Evolutionary conservation across 1,140 invertebrate species (phyloP), one percentile per base, ranked within the genome.

Genomic region (Zaprionus camerounensis): DNA sequence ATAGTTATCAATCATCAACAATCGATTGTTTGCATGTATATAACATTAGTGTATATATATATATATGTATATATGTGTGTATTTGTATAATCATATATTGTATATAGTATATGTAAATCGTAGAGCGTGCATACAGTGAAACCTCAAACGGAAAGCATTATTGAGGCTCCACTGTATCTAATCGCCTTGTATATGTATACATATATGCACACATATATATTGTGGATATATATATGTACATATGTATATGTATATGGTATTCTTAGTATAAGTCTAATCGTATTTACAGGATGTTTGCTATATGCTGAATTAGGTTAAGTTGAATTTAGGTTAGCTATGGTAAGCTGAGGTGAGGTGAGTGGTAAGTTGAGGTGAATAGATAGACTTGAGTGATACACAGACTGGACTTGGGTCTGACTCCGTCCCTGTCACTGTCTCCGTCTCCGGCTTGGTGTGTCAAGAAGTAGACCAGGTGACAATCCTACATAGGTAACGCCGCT

Each of bases 261-360:
- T 22, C 46, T 51, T 24, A 20, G 1, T 24, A 81, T 80, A 82
- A 71, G 41, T 73, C 83, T 87, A 86, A 77, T 85, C 61, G 63
- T 86, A 86, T 86, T 82, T 86, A 86, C 83, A 86, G 79, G 80
- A 66, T 46, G 41, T 61, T 63, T 72, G 38, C 46, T 65, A 65
- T 53, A 55, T n/a, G 51, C 22, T 20, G 17, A 55, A 15, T 65
- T 38, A 24, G 34, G 28, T 55, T 26, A 9, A 38, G 13, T 65
- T 65, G 49, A 53, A 13, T 46, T 51, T 20, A 46, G 22, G 20
- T 41, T 36, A 22, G 57, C 22, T 44, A 9, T 17, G 56, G 56
- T 17, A 17, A 31, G n/a, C 17, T 36, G 11, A 22, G 46, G 17
- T 51, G 46, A 51, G 36, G 36, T 41, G 57, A 22, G 28, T 31